Conservation (phyloP, 2,113 vertebrate species). For the Sarotherodon lohbergeri region DNA sequence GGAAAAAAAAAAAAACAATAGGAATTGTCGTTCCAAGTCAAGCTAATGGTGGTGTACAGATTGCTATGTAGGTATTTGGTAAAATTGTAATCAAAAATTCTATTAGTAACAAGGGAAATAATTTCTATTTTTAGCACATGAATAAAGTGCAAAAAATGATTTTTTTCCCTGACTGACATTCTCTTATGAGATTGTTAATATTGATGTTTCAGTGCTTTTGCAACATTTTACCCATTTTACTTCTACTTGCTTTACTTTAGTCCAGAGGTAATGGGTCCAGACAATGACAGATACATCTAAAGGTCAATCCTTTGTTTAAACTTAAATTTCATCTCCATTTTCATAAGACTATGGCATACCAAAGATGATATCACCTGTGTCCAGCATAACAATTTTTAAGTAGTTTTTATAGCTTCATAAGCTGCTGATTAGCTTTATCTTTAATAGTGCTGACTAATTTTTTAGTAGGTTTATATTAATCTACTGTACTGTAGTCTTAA, state of each 20-base stretch:
- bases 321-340: not conserved
- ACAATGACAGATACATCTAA: not conserved
- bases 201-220: not conserved
- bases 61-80: not conserved
- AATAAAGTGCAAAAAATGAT: not conserved
- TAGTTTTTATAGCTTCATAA: not conserved
- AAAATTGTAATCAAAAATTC: not conserved
- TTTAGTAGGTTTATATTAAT: not conserved
- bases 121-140: not conserved
- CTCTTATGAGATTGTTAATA: not conserved
- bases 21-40: not conserved
- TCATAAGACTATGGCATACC: not conserved
- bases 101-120: not conserved
- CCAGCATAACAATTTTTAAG: not conserved
- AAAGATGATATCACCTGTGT: not conserved
- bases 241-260: not conserved
- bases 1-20: not conserved
- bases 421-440: not conserved
- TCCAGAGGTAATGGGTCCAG: not conserved
- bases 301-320: not conserved
- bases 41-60: not conserved
- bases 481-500: not conserved
- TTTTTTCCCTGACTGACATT: fast-evolving
- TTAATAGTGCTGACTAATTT: not conserved
- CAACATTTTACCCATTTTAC: not conserved